These are phyloP conservation scores for Apotomis capreana DNA, from an alignment of 2,888 invertebrate species.

Conservation along the genomic window DNA sequence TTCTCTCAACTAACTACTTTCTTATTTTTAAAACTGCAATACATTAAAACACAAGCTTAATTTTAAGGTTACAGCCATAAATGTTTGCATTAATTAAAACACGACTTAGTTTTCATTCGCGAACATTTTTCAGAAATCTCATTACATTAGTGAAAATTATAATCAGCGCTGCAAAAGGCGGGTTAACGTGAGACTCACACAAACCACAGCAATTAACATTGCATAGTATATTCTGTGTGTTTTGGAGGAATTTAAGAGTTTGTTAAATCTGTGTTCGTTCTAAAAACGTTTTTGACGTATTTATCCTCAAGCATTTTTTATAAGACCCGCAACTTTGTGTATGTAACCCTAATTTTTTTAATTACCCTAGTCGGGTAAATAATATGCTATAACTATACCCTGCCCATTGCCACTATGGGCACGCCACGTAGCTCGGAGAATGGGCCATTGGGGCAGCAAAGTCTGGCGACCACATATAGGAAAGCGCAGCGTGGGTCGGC, in stretches of 20 bases:
- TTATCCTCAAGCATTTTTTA: background rate
- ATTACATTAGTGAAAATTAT: background rate
- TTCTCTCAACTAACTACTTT: too few relatives aligned
- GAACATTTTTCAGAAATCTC: slow-evolving; percentile 1
- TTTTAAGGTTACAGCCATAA: background rate
- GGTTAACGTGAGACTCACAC: background rate
- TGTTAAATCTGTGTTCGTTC: background rate
- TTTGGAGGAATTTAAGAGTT: background rate
- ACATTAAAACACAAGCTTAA: too few relatives aligned
- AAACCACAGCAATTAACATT: background rate
- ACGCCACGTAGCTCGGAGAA: too few relatives aligned
- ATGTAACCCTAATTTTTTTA: too few relatives aligned
- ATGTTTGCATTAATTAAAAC: background rate
- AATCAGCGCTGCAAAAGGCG: background rate
- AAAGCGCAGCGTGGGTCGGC: too few relatives aligned
- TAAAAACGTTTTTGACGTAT: background rate
- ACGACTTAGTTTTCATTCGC: background rate
- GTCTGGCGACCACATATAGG: too few relatives aligned
- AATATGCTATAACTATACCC: too few relatives aligned
- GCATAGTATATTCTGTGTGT: background rate
- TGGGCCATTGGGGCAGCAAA: too few relatives aligned
- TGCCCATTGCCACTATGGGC: too few relatives aligned
- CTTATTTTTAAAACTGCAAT: too few relatives aligned
- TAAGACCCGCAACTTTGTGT: too few relatives aligned
- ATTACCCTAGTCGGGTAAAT: too few relatives aligned